Conservation (phyloP, 2,888 invertebrate genomes). For the Rosalia funebris region DNA sequence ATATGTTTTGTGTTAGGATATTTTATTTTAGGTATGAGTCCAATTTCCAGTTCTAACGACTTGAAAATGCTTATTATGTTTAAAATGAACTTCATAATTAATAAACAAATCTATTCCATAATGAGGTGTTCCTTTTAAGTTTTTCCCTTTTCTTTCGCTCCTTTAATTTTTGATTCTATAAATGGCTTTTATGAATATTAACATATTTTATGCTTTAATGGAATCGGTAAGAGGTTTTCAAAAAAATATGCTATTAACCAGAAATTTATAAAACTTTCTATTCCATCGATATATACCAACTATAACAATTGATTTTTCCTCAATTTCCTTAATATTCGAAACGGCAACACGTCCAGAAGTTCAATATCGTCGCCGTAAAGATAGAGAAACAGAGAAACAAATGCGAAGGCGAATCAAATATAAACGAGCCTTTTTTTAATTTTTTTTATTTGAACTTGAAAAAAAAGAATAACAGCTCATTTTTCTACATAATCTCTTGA, state of each 20-base stretch:
- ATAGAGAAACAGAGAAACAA: slow-evolving; percentile 11
- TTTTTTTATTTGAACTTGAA: too few relatives aligned
- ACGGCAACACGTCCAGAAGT: slow-evolving; percentile 26
- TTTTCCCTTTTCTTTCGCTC: background rate
- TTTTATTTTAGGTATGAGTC: slow-evolving; percentile 16
- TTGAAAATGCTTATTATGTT: background rate
- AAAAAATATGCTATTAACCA: too few relatives aligned
- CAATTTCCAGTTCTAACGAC: background rate
- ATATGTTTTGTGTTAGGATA: background rate
- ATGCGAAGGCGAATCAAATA: too few relatives aligned
- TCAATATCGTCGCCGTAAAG: slow-evolving; percentile 12
- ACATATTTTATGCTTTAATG: too few relatives aligned
- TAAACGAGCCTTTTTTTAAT: too few relatives aligned
- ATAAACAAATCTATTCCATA: slow-evolving; percentile 18
- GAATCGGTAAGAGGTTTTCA: background rate
- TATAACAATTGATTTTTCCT: slow-evolving; percentile 17
- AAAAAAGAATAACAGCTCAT: too few relatives aligned
- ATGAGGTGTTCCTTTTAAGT: too few relatives aligned
- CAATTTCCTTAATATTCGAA: slow-evolving; percentile 23
- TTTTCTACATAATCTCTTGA: too few relatives aligned
- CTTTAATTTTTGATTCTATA: slow-evolving; percentile 1
- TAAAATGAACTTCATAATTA: slow-evolving; percentile 5
- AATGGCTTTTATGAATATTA: background rate
- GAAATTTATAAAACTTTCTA: too few relatives aligned
- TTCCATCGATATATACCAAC: slow-evolving; percentile 13